A percentile compares a stretch with the other conserved stretches of the same genome.
These are phyloP conservation scores for Distichodus sexfasciatus DNA, from an alignment of 2,797 vertebrate species.

Conservation along the genomic window DNA sequence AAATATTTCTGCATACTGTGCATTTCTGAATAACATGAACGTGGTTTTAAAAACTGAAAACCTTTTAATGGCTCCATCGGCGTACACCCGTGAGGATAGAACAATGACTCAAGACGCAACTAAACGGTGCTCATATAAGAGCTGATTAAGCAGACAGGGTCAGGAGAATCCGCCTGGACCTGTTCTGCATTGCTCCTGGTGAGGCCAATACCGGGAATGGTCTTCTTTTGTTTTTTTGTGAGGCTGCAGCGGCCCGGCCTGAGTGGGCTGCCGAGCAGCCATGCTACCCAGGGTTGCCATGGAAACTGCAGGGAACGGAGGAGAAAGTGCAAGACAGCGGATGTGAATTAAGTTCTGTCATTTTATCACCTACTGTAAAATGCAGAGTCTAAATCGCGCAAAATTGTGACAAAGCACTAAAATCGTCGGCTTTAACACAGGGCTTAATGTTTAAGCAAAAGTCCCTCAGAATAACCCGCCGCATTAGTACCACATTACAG, in stretches of 20 bases:
- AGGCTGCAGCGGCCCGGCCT: slow-evolving; percentile 50
- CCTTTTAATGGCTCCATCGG: not conserved
- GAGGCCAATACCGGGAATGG: slow-evolving; percentile 48
- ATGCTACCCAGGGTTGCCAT: slow-evolving; percentile 75
- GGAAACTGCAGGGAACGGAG: slow-evolving; percentile 72
- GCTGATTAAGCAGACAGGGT: slow-evolving; percentile 36
- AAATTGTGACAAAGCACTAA: slow-evolving; percentile 41
- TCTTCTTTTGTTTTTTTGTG: slow-evolving; percentile 58
- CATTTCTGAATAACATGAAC: too few relatives aligned
- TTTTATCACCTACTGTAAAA: slow-evolving; percentile 49
- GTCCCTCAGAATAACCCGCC: not conserved
- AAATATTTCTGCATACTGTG: too few relatives aligned
- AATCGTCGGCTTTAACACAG: slow-evolving; percentile 17
- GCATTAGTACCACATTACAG: not conserved
- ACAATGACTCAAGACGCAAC: slow-evolving; percentile 2
- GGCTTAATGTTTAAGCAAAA: slow-evolving; percentile 5
- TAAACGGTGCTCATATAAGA: slow-evolving; percentile 20
- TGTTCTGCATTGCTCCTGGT: slow-evolving; percentile 43
- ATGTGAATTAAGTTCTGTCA: slow-evolving; percentile 57
- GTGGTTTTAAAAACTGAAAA: too few relatives aligned
- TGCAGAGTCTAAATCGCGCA: slow-evolving; percentile 23
- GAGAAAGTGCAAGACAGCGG: slow-evolving; percentile 60
- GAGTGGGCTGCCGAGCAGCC: slow-evolving; percentile 75
- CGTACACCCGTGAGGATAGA: not conserved
- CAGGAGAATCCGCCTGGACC: slow-evolving; percentile 41